Percentiles rank a stretch among this genome's conserved stretches.
These are phyloP conservation scores for Pseudopleuronectes americanus DNA, from an alignment of 2,797 vertebrate species.

Conservation along the genomic window DNA sequence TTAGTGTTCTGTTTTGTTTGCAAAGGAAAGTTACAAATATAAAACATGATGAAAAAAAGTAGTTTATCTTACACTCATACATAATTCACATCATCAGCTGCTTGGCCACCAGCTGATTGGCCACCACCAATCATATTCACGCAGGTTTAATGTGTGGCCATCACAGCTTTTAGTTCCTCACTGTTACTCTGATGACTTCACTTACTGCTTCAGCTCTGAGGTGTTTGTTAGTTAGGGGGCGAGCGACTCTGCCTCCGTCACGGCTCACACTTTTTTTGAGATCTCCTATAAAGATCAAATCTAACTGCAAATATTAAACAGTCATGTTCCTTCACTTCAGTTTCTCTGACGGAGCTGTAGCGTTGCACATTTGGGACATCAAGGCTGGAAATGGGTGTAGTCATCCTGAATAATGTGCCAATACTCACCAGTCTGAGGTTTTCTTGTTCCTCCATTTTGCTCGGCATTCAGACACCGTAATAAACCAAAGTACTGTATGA, in stretches of 20 bases:
- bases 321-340: too few species aligned
- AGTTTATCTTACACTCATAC: not conserved
- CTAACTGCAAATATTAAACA: too few species aligned
- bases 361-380: not conserved
- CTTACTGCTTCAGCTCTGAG: not conserved
- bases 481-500: constrained; percentile 9
- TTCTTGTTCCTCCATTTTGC: not conserved
- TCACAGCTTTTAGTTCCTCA: not conserved
- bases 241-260: too few species aligned
- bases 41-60: not conserved
- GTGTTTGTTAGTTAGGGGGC: not conserved
- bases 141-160: not conserved
- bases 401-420: constrained; percentile 6
- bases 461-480: not conserved
- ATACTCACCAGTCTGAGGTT: not conserved
- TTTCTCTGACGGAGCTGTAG: too few species aligned
- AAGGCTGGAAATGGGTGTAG: not conserved
- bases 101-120: not conserved
- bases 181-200: not conserved
- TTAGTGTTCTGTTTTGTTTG: too few species aligned
- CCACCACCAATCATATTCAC: not conserved
- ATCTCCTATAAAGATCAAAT: too few species aligned
- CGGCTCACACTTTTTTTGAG: too few species aligned
- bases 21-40: too few species aligned
- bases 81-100: not conserved